phyloP scores from a whole-genome alignment of 2,888 invertebrate species.

The Drosophila phalerata region DNA sequence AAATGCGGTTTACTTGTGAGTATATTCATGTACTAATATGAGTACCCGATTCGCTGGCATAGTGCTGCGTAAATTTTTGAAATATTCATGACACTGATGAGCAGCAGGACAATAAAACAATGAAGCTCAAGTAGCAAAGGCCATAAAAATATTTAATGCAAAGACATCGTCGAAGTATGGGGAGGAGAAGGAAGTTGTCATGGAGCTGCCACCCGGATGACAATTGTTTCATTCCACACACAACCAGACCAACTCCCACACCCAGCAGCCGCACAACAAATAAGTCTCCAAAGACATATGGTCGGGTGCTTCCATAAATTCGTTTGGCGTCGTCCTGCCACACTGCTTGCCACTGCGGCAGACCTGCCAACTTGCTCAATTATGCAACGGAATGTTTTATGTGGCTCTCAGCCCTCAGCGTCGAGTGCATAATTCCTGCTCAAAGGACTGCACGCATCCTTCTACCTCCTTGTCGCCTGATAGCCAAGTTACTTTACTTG shows the following conservation, averaged over 20 bases:
- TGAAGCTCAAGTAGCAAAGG: conserved; percentile 66
- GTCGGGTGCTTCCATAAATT: conserved; percentile 76
- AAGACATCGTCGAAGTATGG: conserved; percentile 16
- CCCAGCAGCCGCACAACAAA: conserved; percentile 29
- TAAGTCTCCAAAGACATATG: conserved; percentile 78
- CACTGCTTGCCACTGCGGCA: conserved; percentile 15
- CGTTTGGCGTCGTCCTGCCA: conserved; percentile 48
- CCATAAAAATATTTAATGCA: conserved; percentile 82
- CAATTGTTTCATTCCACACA: conserved; percentile 56
- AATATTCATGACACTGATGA: conserved; percentile 76
- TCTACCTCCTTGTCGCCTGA: not conserved
- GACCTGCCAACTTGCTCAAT: conserved; percentile 76
- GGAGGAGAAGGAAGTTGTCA: conserved; percentile 44
- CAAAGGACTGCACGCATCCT: conserved; percentile 58
- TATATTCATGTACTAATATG: conserved; percentile 8
- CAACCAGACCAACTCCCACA: conserved; percentile 4
- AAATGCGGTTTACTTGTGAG: conserved; percentile 29
- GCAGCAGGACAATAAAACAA: conserved; percentile 74
- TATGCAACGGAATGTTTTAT: conserved; percentile 83
- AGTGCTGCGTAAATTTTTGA: conserved; percentile 64
- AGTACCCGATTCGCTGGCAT: conserved; percentile 8
- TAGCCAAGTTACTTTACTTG: conserved; percentile 70
- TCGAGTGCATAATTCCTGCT: conserved; percentile 69
- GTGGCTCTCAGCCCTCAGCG: conserved; percentile 36
- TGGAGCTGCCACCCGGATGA: conserved; percentile 53